These are phyloP conservation scores for Mixornis gularis DNA, from an alignment of 2,113 vertebrate species.

Conservation along the genomic window DNA sequence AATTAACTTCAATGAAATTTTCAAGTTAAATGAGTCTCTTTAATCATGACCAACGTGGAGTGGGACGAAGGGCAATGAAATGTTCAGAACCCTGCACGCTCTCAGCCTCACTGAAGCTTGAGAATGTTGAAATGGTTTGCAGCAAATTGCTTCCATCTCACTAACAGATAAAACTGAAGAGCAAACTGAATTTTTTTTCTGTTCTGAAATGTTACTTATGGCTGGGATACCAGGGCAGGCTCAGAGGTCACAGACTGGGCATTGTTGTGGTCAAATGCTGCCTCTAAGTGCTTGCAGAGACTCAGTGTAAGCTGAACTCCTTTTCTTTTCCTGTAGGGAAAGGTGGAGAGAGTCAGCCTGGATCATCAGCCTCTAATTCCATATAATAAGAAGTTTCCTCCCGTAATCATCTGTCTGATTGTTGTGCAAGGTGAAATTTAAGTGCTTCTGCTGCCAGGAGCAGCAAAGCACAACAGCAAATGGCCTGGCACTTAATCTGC, in stretches of 20 bases:
- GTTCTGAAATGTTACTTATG: neutral
- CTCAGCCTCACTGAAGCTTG: neutral
- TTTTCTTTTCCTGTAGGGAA: neutral
- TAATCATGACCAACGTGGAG: neutral
- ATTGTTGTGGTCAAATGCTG: neutral
- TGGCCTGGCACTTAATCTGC: neutral
- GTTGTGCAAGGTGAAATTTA: neutral
- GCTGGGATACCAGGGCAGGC: neutral
- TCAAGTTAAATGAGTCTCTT: neutral
- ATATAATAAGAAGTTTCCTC: neutral
- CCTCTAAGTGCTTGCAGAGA: neutral
- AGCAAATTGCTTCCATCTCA: neutral
- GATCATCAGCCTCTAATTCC: neutral
- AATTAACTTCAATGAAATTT: neutral
- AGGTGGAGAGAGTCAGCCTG: neutral
- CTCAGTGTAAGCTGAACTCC: neutral
- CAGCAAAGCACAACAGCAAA: neutral
- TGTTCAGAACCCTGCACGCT: neutral
- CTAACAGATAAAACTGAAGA: rapidly evolving
- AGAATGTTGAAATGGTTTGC: neutral
- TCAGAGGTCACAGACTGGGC: neutral
- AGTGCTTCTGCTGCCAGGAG: neutral
- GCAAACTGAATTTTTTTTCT: neutral
- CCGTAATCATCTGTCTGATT: neutral
- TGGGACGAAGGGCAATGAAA: neutral